Conservation (phyloP, 1,140 invertebrate species). For the Pristionchus pacificus region DNA sequence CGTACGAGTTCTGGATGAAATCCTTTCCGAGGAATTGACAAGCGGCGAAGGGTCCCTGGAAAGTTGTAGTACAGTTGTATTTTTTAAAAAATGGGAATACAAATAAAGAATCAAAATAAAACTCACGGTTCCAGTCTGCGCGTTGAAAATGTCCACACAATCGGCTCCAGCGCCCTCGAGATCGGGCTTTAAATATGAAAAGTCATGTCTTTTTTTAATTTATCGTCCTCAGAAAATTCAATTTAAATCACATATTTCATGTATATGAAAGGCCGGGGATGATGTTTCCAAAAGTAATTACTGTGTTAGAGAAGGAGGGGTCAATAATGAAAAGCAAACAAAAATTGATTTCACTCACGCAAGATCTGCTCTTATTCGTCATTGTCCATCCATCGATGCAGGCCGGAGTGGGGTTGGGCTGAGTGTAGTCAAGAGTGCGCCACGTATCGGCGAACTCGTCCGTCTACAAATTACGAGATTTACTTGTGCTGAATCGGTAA, state of each 20-base stretch:
- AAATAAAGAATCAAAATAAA: too few relatives aligned
- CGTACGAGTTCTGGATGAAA: constrained; percentile 26
- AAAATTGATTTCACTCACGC: background rate
- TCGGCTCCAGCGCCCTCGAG: constrained; percentile 8
- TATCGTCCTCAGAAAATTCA: too few relatives aligned
- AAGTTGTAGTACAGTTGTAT: constrained; percentile 1
- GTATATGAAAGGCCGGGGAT: too few relatives aligned
- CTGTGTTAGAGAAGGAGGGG: too few relatives aligned
- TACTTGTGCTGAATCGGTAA: too few relatives aligned
- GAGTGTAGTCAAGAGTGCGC: background rate
- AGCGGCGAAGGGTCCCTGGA: constrained; percentile 25
- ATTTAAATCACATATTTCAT: too few relatives aligned
- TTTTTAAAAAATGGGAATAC: constrained; percentile 13
- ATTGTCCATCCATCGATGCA: background rate
- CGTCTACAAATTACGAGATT: too few relatives aligned
- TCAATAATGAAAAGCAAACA: background rate
- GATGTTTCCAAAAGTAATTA: too few relatives aligned
- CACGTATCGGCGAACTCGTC: background rate
- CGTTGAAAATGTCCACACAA: constrained; percentile 5
- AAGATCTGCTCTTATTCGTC: background rate
- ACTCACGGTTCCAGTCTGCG: constrained; percentile 1
- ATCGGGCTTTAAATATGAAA: constrained; percentile 10
- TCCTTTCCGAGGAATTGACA: constrained; percentile 31
- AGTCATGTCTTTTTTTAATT: constrained; percentile 27
- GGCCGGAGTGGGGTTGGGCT: background rate